Base-by-base conservation (phyloP, 2,888 invertebrate species). In the Abrostola tripartita region DNA sequence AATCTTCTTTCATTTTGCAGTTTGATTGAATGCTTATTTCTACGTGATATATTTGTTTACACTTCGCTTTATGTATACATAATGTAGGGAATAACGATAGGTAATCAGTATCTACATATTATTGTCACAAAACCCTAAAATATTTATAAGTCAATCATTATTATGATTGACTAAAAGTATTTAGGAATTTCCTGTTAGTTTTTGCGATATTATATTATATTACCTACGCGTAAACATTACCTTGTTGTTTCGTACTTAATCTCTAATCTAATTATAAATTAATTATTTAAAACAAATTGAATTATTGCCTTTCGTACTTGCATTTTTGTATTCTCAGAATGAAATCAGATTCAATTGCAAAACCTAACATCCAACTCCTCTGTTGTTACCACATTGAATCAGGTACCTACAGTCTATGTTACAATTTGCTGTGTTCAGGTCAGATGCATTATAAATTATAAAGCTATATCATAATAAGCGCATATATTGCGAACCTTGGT, bases 401-500 rank as follows among this genome's bases (percentile, higher is more conserved):
- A n/a, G n/a, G 24, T 24, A 24, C 24, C 24, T 24, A 24, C 24
- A 24, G 24, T 2, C 24, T 24, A 24, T 4, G 24, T 24, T 24
- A 24, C n/a, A n/a, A n/a, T 24, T 24, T 24, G 24, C 24, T 4
- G 24, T 24, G 24, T 24, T 24, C 24, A 24, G 24, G 4, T 24
- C 24, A 24, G 24, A 24, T 24, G 4, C 24, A 58, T 49, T 8
- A 44, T 62, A 51, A 52, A 54, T 60, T 12, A 57, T 7, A 49
- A 55, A 60, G 57, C 59, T 42, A 65, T 38, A 73, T 44, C 55
- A 65, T 41, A 65, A 58, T 56, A 47, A 70, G 41, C 56, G 58
- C 52, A 53, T 63, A 62, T 38, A 53, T 51, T 64, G 58, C 71
- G 66, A 76, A 77, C 77, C 77, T 81, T 71, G 71, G 65, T 76